A percentile compares a stretch with the other conserved stretches of the same genome.
Evolutionary conservation across 2,797 vertebrate genomes (phyloP).

Genomic region (Diceros bicornis): DNA sequence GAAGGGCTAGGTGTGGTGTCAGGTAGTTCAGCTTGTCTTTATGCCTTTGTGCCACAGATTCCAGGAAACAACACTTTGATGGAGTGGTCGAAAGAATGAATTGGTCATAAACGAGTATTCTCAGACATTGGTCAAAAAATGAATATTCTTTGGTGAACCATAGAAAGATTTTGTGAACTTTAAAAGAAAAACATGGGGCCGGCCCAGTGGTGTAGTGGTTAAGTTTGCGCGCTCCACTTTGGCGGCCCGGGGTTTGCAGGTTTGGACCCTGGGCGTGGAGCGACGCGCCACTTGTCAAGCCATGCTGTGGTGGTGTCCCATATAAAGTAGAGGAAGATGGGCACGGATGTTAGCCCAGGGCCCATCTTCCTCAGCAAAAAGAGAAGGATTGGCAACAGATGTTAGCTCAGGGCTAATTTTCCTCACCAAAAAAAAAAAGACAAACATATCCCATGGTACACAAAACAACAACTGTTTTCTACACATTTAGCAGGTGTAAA

Average conservation of each 20-base stretch:
- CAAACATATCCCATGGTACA: background rate
- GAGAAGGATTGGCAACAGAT: too few species aligned
- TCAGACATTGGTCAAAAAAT: background rate
- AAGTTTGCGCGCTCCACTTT: too few species aligned
- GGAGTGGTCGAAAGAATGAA: constrained; percentile 47
- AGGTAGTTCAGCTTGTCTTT: background rate
- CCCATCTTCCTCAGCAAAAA: too few species aligned
- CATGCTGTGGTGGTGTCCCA: too few species aligned
- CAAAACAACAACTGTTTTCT: background rate
- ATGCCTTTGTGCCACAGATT: background rate
- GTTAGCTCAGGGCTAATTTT: too few species aligned
- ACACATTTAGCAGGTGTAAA: background rate
- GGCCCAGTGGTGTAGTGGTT: too few species aligned
- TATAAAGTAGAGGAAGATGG: too few species aligned
- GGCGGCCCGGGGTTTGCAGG: too few species aligned
- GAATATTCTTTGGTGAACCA: background rate
- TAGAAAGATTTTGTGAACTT: background rate
- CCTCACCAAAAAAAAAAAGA: background rate
- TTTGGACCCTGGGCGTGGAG: too few species aligned
- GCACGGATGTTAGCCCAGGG: too few species aligned
- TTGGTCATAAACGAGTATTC: background rate
- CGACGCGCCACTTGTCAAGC: too few species aligned
- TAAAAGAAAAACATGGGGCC: background rate
- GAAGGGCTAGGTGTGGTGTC: background rate
- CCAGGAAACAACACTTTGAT: background rate